phyloP scores from a whole-genome alignment of 2,113 vertebrate species.

The Rhabdornis inornatus region DNA sequence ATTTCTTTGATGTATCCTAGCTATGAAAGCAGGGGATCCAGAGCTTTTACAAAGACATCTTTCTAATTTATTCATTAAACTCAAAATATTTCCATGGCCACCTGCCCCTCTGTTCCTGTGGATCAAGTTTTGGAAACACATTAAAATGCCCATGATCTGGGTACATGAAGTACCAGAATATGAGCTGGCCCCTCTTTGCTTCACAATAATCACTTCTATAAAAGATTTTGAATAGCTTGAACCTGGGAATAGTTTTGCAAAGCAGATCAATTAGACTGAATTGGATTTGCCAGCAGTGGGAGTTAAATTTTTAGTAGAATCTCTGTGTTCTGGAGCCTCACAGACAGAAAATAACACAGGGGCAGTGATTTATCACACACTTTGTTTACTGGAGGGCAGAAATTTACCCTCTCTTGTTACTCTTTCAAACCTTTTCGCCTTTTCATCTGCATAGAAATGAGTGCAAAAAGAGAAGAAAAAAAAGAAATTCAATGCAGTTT shows the following conservation, averaged over 20 bases:
- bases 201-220: neutral
- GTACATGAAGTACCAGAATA: neutral
- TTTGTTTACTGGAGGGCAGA: neutral
- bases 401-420: neutral
- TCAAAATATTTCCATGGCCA: neutral
- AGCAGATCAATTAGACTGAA: neutral
- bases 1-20: neutral
- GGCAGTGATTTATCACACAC: neutral
- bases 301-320: conserved; percentile 2
- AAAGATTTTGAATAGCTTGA: conserved; percentile 1
- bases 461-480: neutral
- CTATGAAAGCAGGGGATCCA: neutral
- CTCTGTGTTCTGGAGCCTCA: neutral
- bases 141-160: neutral
- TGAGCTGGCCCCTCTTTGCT: neutral
- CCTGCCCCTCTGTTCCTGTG: neutral
- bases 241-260: conserved; percentile 10
- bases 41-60: neutral
- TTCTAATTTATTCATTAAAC: neutral
- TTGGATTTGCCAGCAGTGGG: neutral
- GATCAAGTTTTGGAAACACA: neutral
- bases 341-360: neutral
- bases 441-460: neutral
- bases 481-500: neutral
- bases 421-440: neutral